Conservation (phyloP, 2,888 invertebrate genomes). For the Drosophila incognita region DNA sequence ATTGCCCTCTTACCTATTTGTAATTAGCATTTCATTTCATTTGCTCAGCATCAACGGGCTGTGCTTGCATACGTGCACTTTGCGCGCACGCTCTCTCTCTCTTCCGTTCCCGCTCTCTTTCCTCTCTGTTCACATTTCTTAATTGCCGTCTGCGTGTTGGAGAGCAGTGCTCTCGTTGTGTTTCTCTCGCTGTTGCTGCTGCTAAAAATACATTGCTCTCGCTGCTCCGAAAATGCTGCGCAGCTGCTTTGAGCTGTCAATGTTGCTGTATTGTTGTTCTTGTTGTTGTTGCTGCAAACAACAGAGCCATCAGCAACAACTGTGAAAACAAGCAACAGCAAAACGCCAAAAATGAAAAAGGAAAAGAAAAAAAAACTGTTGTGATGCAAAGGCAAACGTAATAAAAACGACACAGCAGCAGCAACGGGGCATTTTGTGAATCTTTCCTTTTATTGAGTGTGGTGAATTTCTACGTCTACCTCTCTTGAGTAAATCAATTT, state of each 20-base stretch:
- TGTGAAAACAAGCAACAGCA: slow-evolving; percentile 60
- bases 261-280: slow-evolving; percentile 41
- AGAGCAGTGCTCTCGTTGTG: slow-evolving; percentile 54
- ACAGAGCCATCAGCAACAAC: slow-evolving; percentile 50
- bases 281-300: slow-evolving; percentile 43
- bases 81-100: slow-evolving; percentile 65
- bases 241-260: slow-evolving; percentile 70
- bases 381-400: slow-evolving; percentile 58
- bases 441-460: slow-evolving; percentile 22
- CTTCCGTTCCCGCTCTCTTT: slow-evolving; percentile 9
- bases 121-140: not conserved
- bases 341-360: slow-evolving; percentile 37
- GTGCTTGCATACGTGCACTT: slow-evolving; percentile 72
- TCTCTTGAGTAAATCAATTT: slow-evolving; percentile 20
- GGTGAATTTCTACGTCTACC: slow-evolving; percentile 50
- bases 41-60: slow-evolving; percentile 56
- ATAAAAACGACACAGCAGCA: slow-evolving; percentile 27
- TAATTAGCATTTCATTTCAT: slow-evolving; percentile 61
- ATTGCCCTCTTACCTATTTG: slow-evolving; percentile 54
- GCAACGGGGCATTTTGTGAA: slow-evolving; percentile 9
- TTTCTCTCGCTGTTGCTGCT: slow-evolving; percentile 59
- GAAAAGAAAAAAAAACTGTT: slow-evolving; percentile 8
- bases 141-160: slow-evolving; percentile 23
- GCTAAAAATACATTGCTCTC: slow-evolving; percentile 73
- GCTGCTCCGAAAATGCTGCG: slow-evolving; percentile 66